These are phyloP conservation scores for Misgurnus mizolepis DNA, from an alignment of 2,113 vertebrate species.

Conservation along the genomic window DNA sequence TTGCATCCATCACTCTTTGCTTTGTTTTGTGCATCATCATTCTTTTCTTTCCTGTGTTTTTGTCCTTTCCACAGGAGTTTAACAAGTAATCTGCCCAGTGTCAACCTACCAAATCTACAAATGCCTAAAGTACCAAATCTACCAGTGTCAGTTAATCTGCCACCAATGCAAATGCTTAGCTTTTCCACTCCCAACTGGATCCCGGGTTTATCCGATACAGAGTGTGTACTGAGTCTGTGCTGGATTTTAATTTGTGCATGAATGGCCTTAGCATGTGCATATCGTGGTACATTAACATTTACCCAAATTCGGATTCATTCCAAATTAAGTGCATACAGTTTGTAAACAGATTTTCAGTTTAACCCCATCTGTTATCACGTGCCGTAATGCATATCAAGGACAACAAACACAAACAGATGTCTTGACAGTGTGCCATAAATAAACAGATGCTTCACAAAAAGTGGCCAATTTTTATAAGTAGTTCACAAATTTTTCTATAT, in stretches of 20 bases:
- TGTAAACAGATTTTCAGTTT: not conserved
- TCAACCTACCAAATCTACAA: constrained; percentile 90
- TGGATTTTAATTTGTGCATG: constrained; percentile 79
- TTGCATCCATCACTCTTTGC: not conserved
- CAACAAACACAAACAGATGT: constrained; percentile 32
- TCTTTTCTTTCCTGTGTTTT: constrained; percentile 82
- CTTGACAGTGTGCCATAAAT: constrained; percentile 9
- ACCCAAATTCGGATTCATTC: not conserved
- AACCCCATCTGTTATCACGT: constrained; percentile 4
- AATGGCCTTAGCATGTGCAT: constrained; percentile 88
- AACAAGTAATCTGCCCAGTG: constrained; percentile 95
- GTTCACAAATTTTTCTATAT: not conserved
- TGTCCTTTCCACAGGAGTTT: constrained; percentile 92
- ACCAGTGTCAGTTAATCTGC: constrained; percentile 89
- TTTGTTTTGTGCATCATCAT: constrained; percentile 60
- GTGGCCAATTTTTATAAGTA: not conserved
- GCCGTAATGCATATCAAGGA: not conserved
- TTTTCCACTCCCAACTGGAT: constrained; percentile 95
- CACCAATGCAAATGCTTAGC: constrained; percentile 93
- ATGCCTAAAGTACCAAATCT: constrained; percentile 93
- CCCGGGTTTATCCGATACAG: constrained; percentile 88
- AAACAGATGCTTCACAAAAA: not conserved
- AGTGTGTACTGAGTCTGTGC: constrained; percentile 93
- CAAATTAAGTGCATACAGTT: not conserved
- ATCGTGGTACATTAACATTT: constrained; percentile 72